Base-by-base conservation (phyloP, 2,888 invertebrate species). In the Bursaphelenchus okinawaensis region DNA sequence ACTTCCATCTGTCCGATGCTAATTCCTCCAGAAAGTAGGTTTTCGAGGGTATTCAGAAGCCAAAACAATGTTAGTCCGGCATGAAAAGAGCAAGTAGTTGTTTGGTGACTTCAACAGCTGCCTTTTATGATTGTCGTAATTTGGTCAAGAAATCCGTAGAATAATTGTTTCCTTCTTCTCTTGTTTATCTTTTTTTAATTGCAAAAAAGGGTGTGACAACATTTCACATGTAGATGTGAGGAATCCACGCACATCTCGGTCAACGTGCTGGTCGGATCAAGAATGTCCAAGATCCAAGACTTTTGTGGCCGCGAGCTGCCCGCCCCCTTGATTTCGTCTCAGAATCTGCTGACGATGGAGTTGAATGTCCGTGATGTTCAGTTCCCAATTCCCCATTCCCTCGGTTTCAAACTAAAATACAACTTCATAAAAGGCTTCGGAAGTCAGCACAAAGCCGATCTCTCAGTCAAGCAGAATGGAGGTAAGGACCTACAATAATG, bases 241-340 rank as follows among this genome's bases (percentile, higher is more conserved):
- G 89, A 87, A 74, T 68, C 73, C 51, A 82, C 82, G 64, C 79
- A 81, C 65, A 29, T 82, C 61, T 69, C 76, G 1, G 78, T 77
- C 4, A 90, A 89, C 83, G 89, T 92, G 57, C 89, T 89, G 78
- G 89, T 90, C 64, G 89, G 90, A 9, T 91, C 90, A 0, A 87
- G 90, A 75, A 88, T 90, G 86, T 91, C 92, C 82, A 89, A 91
- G 81, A 89, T 92, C 63, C 91, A 91, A 79, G 89, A 89, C 26
- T 91, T 91, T 82, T 95, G 95, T 83, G 93, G 92, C 7, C 87
- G 87, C 40, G 88, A 88, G 71, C 55, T 70, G 50, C 93, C 93
- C 0, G 89, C 90, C 74, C 91, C 91, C 65, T 87, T 94, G 72
- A 94, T 95, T 93, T 94, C 93, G 66, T 91, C 90, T 82, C 91